Evolutionary conservation across 2,888 invertebrate species (phyloP).

Genomic region (Cephus runcator): DNA sequence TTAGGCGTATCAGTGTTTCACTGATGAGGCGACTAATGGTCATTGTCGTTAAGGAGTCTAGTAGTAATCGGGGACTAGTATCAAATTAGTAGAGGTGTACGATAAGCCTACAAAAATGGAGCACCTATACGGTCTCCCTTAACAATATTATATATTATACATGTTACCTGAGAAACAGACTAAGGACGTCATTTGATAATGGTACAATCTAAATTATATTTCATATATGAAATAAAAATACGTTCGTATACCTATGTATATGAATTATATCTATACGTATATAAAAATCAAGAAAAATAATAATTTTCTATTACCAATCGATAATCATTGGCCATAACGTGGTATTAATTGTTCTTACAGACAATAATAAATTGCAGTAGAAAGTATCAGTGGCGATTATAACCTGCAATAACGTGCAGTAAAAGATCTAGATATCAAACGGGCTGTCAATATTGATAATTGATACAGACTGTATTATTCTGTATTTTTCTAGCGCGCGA

Average conservation of each 20-base stretch:
- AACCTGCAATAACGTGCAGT: not conserved
- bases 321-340: not conserved
- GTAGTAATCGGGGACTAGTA: not conserved
- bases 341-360: not conserved
- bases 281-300: not conserved
- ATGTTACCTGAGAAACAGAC: not conserved
- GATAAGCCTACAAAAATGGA: not conserved
- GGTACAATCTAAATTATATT: not conserved
- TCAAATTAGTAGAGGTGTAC: not conserved
- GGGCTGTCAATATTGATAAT: conserved; percentile 14
- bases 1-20: conserved; percentile 31
- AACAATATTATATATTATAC: not conserved
- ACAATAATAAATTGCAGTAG: not conserved
- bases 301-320: not conserved
- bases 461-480: conserved; percentile 20
- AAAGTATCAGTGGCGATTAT: not conserved
- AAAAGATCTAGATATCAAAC: conserved; percentile 31
- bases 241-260: not conserved
- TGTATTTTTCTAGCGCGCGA: not conserved
- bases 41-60: conserved; percentile 16
- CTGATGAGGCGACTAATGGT: conserved; percentile 30
- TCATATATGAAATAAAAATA: not conserved
- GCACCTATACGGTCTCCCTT: not conserved
- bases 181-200: not conserved
- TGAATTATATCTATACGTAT: not conserved